Evolutionary conservation across 2,113 vertebrate species (phyloP).

Genomic region (Prunella fulvescens): DNA sequence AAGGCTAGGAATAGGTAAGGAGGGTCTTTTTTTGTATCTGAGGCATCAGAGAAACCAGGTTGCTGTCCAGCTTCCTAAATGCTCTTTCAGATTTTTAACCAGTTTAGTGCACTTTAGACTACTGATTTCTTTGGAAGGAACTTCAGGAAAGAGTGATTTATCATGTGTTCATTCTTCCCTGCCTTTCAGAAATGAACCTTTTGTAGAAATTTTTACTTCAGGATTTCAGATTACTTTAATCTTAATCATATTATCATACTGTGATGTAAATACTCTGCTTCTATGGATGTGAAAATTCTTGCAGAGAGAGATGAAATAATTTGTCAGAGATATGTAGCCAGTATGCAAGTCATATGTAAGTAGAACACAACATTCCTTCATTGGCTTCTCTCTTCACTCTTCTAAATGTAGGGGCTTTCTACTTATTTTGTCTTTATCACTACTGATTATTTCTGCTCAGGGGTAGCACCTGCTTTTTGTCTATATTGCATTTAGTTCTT

Average conservation of each 20-base stretch:
- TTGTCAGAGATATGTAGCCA: neutral
- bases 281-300: neutral
- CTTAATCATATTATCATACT: neutral
- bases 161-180: neutral
- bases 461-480: neutral
- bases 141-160: neutral
- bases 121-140: neutral
- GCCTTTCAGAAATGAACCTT: neutral
- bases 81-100: neutral
- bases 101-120: neutral
- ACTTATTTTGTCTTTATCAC: neutral
- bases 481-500: neutral
- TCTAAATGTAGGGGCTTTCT: neutral
- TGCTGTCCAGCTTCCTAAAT: neutral
- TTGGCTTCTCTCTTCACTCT: neutral
- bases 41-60: neutral
- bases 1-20: constrained; percentile 96
- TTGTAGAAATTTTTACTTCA: neutral
- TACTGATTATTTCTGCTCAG: neutral
- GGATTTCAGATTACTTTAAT: neutral
- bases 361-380: neutral
- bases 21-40: neutral
- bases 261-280: neutral
- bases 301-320: neutral
- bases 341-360: neutral